Evolutionary conservation across 2,113 vertebrate species (phyloP).

Genomic region (Python bivittatus): DNA sequence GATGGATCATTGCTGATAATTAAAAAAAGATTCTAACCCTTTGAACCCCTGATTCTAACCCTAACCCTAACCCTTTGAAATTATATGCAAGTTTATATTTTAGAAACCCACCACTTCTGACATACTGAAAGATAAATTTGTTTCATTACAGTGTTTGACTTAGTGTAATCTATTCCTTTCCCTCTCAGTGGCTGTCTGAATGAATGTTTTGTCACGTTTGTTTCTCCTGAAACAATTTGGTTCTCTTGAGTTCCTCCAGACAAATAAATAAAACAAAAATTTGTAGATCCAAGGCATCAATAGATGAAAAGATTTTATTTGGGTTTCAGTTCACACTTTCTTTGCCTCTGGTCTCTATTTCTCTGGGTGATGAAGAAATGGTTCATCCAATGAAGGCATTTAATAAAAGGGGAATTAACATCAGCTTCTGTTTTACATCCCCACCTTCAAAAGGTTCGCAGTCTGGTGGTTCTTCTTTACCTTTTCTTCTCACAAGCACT

Average conservation of each 20-base stretch:
- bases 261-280: slow-evolving; percentile 27
- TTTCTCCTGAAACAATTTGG: slow-evolving; percentile 6
- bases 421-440: slow-evolving; percentile 1
- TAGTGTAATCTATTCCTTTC: not conserved
- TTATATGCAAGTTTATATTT: slow-evolving; percentile 4
- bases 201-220: not conserved
- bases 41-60: not conserved
- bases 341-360: not conserved
- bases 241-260: not conserved
- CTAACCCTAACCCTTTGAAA: not conserved
- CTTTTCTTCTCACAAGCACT: not conserved
- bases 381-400: slow-evolving; percentile 14
- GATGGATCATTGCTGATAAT: not conserved
- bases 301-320: not conserved
- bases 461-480: not conserved
- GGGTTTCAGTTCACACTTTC: slow-evolving; percentile 10
- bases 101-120: not conserved
- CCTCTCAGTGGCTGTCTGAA: not conserved
- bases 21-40: not conserved
- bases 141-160: accelerated
- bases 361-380: not conserved
- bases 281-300: not conserved
- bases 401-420: not conserved
- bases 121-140: not conserved
- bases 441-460: slow-evolving; percentile 5